Percentiles rank a stretch among this genome's conserved stretches.
These are phyloP conservation scores for Acipenser ruthenus DNA, from an alignment of 2,797 vertebrate genomes.

Conservation along the genomic window DNA sequence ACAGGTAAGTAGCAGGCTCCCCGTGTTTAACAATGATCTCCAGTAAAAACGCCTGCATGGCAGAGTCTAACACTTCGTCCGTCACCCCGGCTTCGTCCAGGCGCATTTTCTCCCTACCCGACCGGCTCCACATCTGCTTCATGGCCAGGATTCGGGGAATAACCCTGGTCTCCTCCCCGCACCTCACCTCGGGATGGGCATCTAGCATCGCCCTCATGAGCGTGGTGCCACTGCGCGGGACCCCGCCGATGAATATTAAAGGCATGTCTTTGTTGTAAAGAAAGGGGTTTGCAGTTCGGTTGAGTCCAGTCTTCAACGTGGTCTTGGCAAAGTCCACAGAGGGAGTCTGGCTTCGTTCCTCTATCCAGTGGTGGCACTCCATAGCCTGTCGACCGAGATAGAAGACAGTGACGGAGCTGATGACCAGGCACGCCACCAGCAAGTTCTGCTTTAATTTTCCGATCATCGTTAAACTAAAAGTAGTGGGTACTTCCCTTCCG, in stretches of 20 bases:
- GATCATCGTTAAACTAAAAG: constrained; percentile 56
- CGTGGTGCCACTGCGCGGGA: constrained; percentile 90
- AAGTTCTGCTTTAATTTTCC: constrained; percentile 94
- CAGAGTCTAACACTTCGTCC: constrained; percentile 88
- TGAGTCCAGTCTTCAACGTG: constrained; percentile 53
- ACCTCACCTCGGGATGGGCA: constrained; percentile 86
- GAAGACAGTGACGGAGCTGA: constrained; percentile 89
- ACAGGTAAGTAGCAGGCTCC: constrained; percentile 86
- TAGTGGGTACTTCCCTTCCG: background rate
- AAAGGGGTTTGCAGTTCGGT: constrained; percentile 49
- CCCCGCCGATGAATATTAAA: constrained; percentile 88
- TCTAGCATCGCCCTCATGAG: constrained; percentile 96
- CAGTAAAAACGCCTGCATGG: constrained; percentile 91
- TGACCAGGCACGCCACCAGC: constrained; percentile 83
- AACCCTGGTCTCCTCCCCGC: constrained; percentile 88
- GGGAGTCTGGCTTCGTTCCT: constrained; percentile 62
- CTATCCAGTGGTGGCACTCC: constrained; percentile 92
- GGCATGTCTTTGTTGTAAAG: constrained; percentile 96
- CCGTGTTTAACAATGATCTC: constrained; percentile 95
- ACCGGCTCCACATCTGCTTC: constrained; percentile 97
- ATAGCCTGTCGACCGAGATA: constrained; percentile 91
- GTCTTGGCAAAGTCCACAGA: constrained; percentile 41
- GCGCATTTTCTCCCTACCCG: constrained; percentile 89
- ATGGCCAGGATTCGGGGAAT: constrained; percentile 89
- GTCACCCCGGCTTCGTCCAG: constrained; percentile 93